Evolutionary conservation across 1,140 invertebrate species (phyloP).

Genomic region (Scaptomyza montana): DNA sequence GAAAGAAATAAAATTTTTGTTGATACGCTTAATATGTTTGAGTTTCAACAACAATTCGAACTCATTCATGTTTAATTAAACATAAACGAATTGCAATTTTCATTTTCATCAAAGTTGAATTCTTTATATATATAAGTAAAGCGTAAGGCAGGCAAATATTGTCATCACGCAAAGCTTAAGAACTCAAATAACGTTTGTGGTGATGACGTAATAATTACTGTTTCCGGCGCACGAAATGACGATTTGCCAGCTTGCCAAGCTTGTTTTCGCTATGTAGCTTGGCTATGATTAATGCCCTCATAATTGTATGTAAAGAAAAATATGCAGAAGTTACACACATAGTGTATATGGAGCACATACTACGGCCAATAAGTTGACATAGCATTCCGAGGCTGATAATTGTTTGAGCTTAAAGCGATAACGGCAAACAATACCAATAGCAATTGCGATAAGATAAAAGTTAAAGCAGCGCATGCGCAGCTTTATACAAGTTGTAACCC

Average conservation of each 20-base stretch:
- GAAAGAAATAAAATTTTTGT: too few relatives aligned
- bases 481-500: constrained; percentile 39
- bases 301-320: not conserved
- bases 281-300: constrained; percentile 61
- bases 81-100: constrained; percentile 10
- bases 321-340: constrained; percentile 6
- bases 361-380: too few relatives aligned
- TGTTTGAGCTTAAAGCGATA: constrained; percentile 23
- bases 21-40: not conserved
- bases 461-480: constrained; percentile 55
- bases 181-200: constrained; percentile 8
- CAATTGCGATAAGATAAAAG: constrained; percentile 52
- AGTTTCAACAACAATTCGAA: not conserved
- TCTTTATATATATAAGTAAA: constrained; percentile 9
- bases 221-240: constrained; percentile 40
- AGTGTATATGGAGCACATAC: not conserved
- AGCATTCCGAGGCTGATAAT: not conserved
- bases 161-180: constrained; percentile 17
- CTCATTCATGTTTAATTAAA: constrained; percentile 9
- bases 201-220: constrained; percentile 44
- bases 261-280: constrained; percentile 30
- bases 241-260: constrained; percentile 27
- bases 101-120: constrained; percentile 3
- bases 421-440: constrained; percentile 12
- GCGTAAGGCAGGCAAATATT: not conserved